These are phyloP conservation scores for Aphodius sticticus DNA, from an alignment of 2,888 invertebrate genomes.

Conservation along the genomic window DNA sequence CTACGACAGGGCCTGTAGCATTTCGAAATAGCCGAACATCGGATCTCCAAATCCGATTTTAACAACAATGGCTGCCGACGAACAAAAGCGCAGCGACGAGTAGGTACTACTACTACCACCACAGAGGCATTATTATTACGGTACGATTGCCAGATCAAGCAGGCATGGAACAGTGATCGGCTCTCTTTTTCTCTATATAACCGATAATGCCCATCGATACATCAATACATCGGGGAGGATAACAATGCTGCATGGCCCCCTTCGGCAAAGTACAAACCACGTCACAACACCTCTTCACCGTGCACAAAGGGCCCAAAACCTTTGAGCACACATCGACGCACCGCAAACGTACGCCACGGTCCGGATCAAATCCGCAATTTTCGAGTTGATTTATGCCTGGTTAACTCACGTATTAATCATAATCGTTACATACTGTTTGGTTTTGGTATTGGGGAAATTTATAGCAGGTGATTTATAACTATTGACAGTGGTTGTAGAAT, in stretches of 20 bases:
- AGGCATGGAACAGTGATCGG: slow-evolving; percentile 4
- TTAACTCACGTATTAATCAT: slow-evolving; percentile 4
- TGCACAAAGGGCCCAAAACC: background rate
- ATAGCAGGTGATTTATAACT: background rate
- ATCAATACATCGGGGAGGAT: slow-evolving; percentile 4
- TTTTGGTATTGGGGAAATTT: background rate
- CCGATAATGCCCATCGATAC: slow-evolving; percentile 4
- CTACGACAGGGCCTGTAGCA: background rate
- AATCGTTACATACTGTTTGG: slow-evolving; percentile 4
- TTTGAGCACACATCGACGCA: slow-evolving; percentile 4
- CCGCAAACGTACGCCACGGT: slow-evolving; percentile 4
- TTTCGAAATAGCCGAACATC: background rate
- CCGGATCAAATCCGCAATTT: slow-evolving; percentile 4
- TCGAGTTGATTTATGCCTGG: slow-evolving; percentile 4
- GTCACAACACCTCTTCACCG: slow-evolving; percentile 23
- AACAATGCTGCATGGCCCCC: background rate
- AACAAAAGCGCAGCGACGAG: slow-evolving; percentile 4
- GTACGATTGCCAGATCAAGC: background rate
- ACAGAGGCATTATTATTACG: slow-evolving; percentile 4
- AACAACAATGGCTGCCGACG: background rate
- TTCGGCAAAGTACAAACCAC: slow-evolving; percentile 11
- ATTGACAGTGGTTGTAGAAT: slow-evolving; percentile 4
- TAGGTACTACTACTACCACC: background rate
- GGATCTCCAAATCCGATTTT: slow-evolving; percentile 4
- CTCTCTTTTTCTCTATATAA: background rate